These are phyloP conservation scores for Mastigias papua DNA, from an alignment of 30 jellyfish, hydroid and myxozoan genomes.

Conservation along the genomic window DNA sequence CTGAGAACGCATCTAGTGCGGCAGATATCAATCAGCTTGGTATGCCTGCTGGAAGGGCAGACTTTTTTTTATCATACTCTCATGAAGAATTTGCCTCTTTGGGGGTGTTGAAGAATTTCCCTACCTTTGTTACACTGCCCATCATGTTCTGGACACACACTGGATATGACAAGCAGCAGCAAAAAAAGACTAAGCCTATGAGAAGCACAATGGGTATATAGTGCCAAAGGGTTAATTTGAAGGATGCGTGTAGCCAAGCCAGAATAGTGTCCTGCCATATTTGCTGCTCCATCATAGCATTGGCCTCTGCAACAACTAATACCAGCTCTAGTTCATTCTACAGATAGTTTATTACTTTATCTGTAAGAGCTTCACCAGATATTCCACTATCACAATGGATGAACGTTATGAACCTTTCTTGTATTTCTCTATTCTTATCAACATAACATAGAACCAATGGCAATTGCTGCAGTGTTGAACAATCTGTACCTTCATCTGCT, in stretches of 20 bases:
- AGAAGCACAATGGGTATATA: too few species aligned
- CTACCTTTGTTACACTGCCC: too few species aligned
- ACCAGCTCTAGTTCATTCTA: conserved; percentile 2
- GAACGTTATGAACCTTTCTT: too few species aligned
- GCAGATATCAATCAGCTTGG: too few species aligned
- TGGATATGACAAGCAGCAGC: too few species aligned
- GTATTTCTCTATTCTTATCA: too few species aligned
- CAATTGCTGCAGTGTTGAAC: conserved; percentile 55
- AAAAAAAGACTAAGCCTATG: too few species aligned
- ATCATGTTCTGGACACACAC: too few species aligned
- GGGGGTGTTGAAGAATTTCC: conserved; percentile 8
- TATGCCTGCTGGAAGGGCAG: background rate
- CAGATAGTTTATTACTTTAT: background rate
- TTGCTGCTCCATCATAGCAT: too few species aligned
- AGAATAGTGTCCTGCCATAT: conserved; percentile 34
- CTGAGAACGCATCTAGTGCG: too few species aligned
- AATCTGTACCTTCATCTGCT: conserved; percentile 36
- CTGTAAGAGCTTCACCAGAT: conserved; percentile 20
- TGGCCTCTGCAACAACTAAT: background rate
- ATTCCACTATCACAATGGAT: too few species aligned
- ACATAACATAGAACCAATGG: too few species aligned
- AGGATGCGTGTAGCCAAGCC: conserved; percentile 1
- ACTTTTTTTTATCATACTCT: conserved; percentile 10
- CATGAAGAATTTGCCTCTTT: conserved; percentile 20
- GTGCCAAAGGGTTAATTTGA: background rate